These are phyloP conservation scores for Notodonta ziczac DNA, from an alignment of 2,888 invertebrate genomes.

Conservation along the genomic window DNA sequence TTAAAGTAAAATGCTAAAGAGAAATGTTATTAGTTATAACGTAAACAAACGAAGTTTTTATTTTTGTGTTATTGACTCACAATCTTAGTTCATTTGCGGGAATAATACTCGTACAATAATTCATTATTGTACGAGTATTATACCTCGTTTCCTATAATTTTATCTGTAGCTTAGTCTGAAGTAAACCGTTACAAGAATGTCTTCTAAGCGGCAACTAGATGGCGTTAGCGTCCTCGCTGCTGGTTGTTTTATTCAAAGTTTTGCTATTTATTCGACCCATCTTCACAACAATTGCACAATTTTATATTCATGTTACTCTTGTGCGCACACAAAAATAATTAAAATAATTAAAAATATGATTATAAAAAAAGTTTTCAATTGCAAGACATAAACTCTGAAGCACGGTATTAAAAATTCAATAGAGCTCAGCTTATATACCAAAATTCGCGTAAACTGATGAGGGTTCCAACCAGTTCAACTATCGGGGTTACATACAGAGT, in stretches of 20 bases:
- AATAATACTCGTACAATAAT: too few species aligned
- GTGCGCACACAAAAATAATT: neutral
- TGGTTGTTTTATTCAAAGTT: neutral
- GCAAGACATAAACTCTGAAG: slow-evolving; percentile 37
- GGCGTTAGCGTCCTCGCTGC: slow-evolving; percentile 40
- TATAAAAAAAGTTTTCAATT: neutral
- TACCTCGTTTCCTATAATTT: too few species aligned
- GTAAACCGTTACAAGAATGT: slow-evolving; percentile 3
- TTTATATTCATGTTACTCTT: neutral
- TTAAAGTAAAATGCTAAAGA: slow-evolving; percentile 23
- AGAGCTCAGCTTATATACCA: slow-evolving; percentile 23
- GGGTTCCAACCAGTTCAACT: slow-evolving; percentile 78
- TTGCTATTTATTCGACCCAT: neutral
- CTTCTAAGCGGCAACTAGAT: slow-evolving; percentile 45
- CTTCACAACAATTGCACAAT: neutral
- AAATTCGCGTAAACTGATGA: accelerated
- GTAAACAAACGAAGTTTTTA: slow-evolving; percentile 40
- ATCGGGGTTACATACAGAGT: slow-evolving; percentile 76
- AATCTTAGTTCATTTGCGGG: slow-evolving; percentile 5
- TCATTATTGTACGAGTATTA: too few species aligned
- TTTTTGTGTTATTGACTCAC: slow-evolving; percentile 15
- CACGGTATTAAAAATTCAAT: slow-evolving; percentile 56
- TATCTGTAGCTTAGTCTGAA: too few species aligned
- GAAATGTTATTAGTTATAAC: slow-evolving; percentile 37
- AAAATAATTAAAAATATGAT: neutral